A percentile compares a stretch with the other conserved stretches of the same genome.
Conservation (phyloP, 2,888 invertebrate species). For the Amblyteles armatorius region DNA sequence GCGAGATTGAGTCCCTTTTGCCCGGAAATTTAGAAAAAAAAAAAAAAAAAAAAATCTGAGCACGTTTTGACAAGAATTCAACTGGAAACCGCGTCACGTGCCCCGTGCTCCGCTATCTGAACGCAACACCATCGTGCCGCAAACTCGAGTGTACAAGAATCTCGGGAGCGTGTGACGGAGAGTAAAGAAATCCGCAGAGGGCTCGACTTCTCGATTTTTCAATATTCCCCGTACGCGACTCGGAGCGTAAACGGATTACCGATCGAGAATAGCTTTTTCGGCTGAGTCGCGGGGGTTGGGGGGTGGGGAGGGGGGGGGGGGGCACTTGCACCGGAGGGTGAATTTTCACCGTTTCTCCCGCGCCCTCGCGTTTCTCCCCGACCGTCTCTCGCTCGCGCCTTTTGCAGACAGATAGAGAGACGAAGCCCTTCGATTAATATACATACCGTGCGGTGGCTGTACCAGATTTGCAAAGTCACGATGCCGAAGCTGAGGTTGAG, state of each 20-base stretch:
- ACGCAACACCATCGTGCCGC: constrained; percentile 31
- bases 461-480: constrained; percentile 68
- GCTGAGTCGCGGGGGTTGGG: constrained; percentile 60
- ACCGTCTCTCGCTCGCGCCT: constrained; percentile 27
- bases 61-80: background rate
- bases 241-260: constrained; percentile 79
- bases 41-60: background rate
- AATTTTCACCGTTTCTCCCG: constrained; percentile 35
- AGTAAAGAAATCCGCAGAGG: background rate
- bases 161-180: background rate
- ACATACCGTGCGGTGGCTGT: constrained; percentile 76
- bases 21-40: background rate
- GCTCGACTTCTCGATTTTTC: constrained; percentile 76
- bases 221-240: constrained; percentile 79
- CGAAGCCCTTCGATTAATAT: constrained; percentile 76
- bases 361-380: background rate
- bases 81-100: background rate
- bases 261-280: constrained; percentile 80
- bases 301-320: constrained; percentile 41
- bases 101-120: background rate
- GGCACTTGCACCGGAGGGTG: constrained; percentile 49
- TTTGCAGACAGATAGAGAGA: constrained; percentile 51
- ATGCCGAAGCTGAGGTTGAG: constrained; percentile 11
- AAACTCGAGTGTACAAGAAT: constrained; percentile 44
- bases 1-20: background rate